Evolutionary conservation across 2,113 vertebrate species (phyloP).

Genomic region (Ivindomyrus marchei): DNA sequence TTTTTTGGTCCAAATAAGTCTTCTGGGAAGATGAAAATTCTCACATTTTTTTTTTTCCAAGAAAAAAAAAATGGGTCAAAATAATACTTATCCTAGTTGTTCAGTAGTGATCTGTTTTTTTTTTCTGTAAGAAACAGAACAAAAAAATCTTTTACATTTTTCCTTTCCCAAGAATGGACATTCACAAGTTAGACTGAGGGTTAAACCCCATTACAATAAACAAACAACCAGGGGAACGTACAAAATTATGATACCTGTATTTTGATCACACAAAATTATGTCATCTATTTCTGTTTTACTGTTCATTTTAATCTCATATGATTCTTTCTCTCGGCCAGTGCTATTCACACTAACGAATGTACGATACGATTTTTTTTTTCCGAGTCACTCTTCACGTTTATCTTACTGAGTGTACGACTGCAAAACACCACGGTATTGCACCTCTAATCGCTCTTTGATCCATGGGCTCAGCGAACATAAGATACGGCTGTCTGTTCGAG

Average conservation of each 20-base stretch:
- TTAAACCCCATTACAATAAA: neutral
- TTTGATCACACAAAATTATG: neutral
- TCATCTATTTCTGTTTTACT: neutral
- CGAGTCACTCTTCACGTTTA: neutral
- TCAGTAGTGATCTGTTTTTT: neutral
- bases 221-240: neutral
- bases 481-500: neutral
- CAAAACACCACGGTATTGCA: neutral
- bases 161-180: neutral
- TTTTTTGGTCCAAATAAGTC: constrained; percentile 10
- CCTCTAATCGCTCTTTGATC: neutral
- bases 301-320: neutral
- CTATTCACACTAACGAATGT: neutral
- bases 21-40: neutral
- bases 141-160: neutral
- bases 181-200: neutral
- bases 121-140: neutral
- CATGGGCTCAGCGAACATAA: neutral
- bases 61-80: neutral
- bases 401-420: neutral
- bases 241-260: neutral
- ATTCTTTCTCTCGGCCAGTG: neutral
- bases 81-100: neutral
- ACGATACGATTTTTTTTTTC: neutral
- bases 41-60: neutral